These are phyloP conservation scores for Saguinus imperator DNA, from an alignment of 2,113 vertebrate species.

Conservation along the genomic window DNA sequence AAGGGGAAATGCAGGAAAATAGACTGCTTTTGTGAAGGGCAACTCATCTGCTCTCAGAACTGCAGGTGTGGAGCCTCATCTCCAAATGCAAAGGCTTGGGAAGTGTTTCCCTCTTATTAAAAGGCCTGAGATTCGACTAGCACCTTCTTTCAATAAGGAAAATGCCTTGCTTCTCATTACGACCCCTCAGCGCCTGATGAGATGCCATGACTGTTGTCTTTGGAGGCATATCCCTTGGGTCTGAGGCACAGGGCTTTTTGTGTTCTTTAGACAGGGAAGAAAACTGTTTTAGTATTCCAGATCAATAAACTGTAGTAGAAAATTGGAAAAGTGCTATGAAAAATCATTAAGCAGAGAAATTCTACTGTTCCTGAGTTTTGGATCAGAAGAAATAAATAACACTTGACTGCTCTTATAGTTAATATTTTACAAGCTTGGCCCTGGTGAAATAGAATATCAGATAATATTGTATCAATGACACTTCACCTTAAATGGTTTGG, in stretches of 20 bases:
- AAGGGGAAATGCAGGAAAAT: conserved; percentile 32
- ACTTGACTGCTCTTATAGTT: conserved; percentile 63
- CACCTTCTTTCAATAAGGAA: background rate
- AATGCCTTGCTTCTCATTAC: background rate
- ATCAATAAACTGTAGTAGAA: conserved; percentile 51
- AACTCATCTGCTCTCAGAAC: background rate
- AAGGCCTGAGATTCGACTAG: background rate
- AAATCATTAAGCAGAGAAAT: conserved; percentile 61
- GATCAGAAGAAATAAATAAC: conserved; percentile 65
- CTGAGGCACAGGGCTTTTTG: background rate
- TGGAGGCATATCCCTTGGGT: background rate
- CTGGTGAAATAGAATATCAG: conserved; percentile 25
- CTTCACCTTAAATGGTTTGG: conserved; percentile 6
- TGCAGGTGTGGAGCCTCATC: background rate
- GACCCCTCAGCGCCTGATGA: background rate
- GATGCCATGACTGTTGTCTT: conserved; percentile 6
- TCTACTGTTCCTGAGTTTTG: conserved; percentile 41
- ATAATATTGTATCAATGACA: conserved; percentile 35
- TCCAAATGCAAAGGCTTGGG: background rate
- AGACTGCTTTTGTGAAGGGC: conserved; percentile 48
- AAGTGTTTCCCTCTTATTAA: background rate
- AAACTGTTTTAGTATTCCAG: conserved; percentile 61
- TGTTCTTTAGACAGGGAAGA: conserved; percentile 22
- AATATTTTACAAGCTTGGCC: background rate
- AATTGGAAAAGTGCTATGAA: conserved; percentile 58